phyloP scores from a whole-genome alignment of 2,113 vertebrate genomes.

The Tiliqua scincoides region DNA sequence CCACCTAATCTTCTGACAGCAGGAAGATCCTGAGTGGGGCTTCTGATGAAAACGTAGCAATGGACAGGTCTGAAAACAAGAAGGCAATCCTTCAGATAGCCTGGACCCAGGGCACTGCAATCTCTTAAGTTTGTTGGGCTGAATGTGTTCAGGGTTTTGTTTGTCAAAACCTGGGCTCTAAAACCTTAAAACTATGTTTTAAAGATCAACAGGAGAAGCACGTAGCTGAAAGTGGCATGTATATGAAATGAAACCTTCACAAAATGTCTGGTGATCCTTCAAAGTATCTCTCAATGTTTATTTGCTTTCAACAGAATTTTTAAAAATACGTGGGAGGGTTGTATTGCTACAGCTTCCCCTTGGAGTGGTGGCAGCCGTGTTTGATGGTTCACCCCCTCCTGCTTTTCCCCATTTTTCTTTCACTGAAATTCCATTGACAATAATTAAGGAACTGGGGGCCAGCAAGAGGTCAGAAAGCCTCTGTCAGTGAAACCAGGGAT shows the following conservation, averaged over 20 bases:
- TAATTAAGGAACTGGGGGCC: conserved; percentile 92
- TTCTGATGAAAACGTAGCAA: not conserved
- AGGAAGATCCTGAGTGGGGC: too few relatives aligned
- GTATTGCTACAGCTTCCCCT: conserved; percentile 55
- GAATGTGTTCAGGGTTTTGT: rapidly evolving
- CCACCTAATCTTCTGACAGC: not conserved
- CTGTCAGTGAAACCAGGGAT: conserved; percentile 88
- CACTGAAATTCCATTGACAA: conserved; percentile 90
- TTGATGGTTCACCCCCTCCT: conserved; percentile 54
- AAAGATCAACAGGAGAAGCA: not conserved
- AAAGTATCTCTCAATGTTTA: not conserved
- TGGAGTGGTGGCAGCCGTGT: conserved; percentile 39
- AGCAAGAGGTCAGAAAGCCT: conserved; percentile 89
- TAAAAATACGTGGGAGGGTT: conserved; percentile 31
- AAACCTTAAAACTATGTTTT: not conserved
- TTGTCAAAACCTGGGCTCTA: not conserved
- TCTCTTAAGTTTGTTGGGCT: not conserved
- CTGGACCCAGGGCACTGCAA: not conserved
- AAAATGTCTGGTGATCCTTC: not conserved
- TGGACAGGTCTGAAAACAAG: not conserved
- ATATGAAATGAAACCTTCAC: too few relatives aligned
- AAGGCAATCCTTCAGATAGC: not conserved
- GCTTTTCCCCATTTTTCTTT: conserved; percentile 69
- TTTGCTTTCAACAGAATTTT: not conserved
- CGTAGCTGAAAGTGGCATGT: too few relatives aligned